Conservation (phyloP, 2,888 invertebrate species). For the Agriotes lineatus region DNA sequence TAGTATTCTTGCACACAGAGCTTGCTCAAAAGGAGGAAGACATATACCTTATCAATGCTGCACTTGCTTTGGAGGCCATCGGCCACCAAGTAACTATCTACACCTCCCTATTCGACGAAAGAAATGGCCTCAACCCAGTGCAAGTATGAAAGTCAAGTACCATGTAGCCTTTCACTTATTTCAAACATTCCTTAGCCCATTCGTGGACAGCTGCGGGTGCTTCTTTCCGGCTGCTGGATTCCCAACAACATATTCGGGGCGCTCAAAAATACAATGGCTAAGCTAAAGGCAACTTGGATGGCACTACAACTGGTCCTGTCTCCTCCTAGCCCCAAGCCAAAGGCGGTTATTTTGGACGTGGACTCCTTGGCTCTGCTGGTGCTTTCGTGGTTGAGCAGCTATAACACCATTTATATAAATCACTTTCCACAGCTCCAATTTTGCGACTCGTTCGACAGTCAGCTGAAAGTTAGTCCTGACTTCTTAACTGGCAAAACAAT, state of each 20-base stretch:
- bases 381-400: constrained; percentile 54
- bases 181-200: constrained; percentile 10
- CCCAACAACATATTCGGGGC: constrained; percentile 55
- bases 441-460: constrained; percentile 50
- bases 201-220: constrained; percentile 26
- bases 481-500: constrained; percentile 57
- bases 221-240: constrained; percentile 57
- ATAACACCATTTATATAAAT: constrained; percentile 57
- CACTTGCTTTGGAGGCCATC: constrained; percentile 54
- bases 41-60: constrained; percentile 59
- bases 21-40: constrained; percentile 57
- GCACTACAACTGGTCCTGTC: constrained; percentile 54
- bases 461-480: constrained; percentile 55
- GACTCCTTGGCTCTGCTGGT: constrained; percentile 56
- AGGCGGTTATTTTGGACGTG: constrained; percentile 57
- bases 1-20: constrained; percentile 60
- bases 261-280: constrained; percentile 47
- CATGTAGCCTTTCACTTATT: not conserved
- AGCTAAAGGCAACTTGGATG: constrained; percentile 56
- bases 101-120: constrained; percentile 54
- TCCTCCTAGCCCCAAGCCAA: constrained; percentile 56
- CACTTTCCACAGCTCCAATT: constrained; percentile 51
- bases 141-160: constrained; percentile 51
- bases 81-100: constrained; percentile 59
- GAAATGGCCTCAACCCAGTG: constrained; percentile 55